Base-by-base conservation (phyloP, 2,113 vertebrate species). In the Gambusia holbrooki region DNA sequence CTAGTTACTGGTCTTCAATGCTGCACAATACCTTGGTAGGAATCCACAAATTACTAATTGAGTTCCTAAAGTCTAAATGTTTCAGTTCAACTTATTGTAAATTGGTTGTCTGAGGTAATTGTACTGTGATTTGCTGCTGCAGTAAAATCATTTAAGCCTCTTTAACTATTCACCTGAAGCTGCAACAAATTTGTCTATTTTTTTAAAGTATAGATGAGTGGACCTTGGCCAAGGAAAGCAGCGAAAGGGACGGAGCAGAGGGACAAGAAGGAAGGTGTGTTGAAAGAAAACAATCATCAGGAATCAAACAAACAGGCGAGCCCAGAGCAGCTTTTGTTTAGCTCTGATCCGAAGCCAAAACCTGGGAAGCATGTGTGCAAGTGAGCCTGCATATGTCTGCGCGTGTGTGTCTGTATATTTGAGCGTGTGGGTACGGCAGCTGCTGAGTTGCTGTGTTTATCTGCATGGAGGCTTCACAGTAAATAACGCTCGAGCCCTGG, bases 271-370 rank as follows among this genome's bases (percentile, higher is more conserved):
- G 27, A 80, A 75, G 63, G 66, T 70, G 75, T 77, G 82, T 68
- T 62, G 45, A 71, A 37, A 5, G 27, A 77, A 76, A 89, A 83
- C 85, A 88, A 86, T 79, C 66, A 69, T 78, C 72, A 66, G 80
- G 37, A 90, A 81, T 86, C 82, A 77, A 81, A 87, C 79, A 74
- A 90, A 85, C 78, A 75, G 72, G 69, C 62, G 28, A 90, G 72
- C 79, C 66, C 40, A 32, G 73, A 84, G 62, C 84, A 80, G 84
- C 83, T 80, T 91, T 85, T 88, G 63, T 85, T 86, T 84, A 66
- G 79, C 84, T 92, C 87, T 91, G 84, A 92, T 92, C 88, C 30
- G 4, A 54, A 87, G 84, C 90, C 90, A 90, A 87, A 87, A 83
- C 85, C 69, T 64, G 84, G 76, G 66, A 66, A 77, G 76, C 67